A percentile compares a stretch with the other conserved stretches of the same genome.
Conservation (phyloP, 2,113 vertebrate species). For the Dolichotis patagonum region DNA sequence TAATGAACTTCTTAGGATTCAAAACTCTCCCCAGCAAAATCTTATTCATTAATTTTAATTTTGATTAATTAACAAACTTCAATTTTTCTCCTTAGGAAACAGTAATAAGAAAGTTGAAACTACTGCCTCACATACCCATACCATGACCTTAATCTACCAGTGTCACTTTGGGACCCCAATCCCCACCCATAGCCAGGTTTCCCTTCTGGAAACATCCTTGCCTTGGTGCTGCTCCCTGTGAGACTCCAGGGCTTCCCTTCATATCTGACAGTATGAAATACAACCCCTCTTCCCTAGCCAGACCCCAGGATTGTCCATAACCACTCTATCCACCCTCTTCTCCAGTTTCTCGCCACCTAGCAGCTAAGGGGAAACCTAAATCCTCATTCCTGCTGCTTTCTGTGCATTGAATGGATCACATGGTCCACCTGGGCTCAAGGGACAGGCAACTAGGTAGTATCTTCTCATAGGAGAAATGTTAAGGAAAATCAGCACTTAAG, state of each 20-base stretch:
- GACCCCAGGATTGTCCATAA: neutral
- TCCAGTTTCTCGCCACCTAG: neutral
- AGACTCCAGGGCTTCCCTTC: neutral
- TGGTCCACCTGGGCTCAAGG: neutral
- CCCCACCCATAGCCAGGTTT: neutral
- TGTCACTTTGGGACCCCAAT: neutral
- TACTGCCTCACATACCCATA: neutral
- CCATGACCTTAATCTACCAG: neutral
- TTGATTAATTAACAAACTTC: neutral
- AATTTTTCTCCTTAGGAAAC: neutral
- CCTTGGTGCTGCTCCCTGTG: neutral
- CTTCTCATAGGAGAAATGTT: neutral
- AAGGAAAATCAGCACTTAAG: neutral
- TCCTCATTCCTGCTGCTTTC: neutral
- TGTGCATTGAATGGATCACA: neutral
- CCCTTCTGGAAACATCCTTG: neutral
- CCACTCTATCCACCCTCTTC: no score
- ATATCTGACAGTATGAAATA: neutral
- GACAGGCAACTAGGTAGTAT: neutral
- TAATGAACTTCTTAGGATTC: neutral
- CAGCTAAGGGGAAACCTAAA: neutral
- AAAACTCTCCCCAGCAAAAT: neutral
- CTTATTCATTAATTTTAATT: neutral
- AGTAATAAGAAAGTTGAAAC: neutral
- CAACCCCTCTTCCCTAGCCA: neutral